Conservation (phyloP, 2,113 vertebrate genomes). For the Oreochromis niloticus region DNA sequence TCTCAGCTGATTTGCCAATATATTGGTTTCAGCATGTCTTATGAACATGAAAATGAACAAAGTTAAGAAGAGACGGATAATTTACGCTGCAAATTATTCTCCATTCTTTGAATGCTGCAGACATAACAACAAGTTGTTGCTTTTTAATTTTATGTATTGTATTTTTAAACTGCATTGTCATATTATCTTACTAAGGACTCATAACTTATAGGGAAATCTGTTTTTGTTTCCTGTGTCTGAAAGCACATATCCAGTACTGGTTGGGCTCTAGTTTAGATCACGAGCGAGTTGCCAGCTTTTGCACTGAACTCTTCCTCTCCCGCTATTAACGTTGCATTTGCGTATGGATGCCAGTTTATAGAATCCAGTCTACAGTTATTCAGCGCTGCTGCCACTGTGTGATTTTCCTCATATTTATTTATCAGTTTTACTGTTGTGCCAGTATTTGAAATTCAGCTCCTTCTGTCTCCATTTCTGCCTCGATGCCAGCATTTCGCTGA, state of each 20-base stretch:
- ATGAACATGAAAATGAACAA: neutral
- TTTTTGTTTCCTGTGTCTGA: neutral
- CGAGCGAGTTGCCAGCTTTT: neutral
- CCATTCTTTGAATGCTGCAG: neutral
- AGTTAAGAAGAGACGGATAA: neutral
- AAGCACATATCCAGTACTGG: neutral
- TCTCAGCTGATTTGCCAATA: neutral
- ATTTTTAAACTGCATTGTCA: neutral
- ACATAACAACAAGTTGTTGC: neutral
- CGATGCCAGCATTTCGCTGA: constrained; percentile 14
- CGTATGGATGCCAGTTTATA: neutral
- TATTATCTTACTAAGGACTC: neutral
- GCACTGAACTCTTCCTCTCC: neutral
- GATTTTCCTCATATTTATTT: constrained; percentile 17
- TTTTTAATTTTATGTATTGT: neutral
- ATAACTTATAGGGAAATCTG: neutral
- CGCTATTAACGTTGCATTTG: neutral
- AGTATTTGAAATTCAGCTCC: constrained; percentile 7
- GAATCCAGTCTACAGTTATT: neutral
- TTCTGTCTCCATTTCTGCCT: neutral
- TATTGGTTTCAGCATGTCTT: neutral
- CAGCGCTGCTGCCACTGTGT: neutral
- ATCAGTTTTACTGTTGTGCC: neutral
- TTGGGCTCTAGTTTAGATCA: neutral
- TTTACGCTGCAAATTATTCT: neutral